Evolutionary conservation across 2,888 invertebrate species (phyloP).

Genomic region (Torymus aiolomorphi): DNA sequence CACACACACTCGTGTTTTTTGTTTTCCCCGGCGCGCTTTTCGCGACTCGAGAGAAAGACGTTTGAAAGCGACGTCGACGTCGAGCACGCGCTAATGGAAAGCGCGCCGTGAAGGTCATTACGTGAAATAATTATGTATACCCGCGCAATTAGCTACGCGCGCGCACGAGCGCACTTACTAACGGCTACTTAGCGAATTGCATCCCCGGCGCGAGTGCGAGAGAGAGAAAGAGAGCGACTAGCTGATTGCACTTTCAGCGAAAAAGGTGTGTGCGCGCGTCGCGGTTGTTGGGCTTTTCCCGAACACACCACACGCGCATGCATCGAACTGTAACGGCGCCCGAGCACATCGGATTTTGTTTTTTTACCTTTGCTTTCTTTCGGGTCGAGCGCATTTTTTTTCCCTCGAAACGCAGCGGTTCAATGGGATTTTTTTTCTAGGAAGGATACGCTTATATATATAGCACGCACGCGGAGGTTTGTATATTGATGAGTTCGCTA

Average conservation of each 20-base stretch:
- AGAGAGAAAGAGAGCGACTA: too few relatives aligned
- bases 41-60: not conserved
- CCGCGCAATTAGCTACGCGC: conserved; percentile 46
- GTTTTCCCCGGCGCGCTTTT: conserved; percentile 3
- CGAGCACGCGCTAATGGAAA: conserved; percentile 51
- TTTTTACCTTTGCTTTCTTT: too few relatives aligned
- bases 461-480: too few relatives aligned
- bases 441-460: too few relatives aligned
- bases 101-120: conserved; percentile 55
- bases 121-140: conserved; percentile 58
- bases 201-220: not conserved
- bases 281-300: too few relatives aligned
- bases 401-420: not conserved
- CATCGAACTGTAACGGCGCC: too few relatives aligned
- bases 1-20: not conserved
- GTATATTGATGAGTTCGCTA: too few relatives aligned
- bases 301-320: too few relatives aligned
- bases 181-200: conserved; percentile 49
- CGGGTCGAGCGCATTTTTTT: not conserved
- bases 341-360: too few relatives aligned
- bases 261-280: too few relatives aligned
- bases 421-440: not conserved
- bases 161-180: conserved; percentile 51
- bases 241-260: too few relatives aligned
- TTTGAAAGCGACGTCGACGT: not conserved